These are phyloP conservation scores for Catocala nupta DNA, from an alignment of 2,888 invertebrate species.

Conservation along the genomic window DNA sequence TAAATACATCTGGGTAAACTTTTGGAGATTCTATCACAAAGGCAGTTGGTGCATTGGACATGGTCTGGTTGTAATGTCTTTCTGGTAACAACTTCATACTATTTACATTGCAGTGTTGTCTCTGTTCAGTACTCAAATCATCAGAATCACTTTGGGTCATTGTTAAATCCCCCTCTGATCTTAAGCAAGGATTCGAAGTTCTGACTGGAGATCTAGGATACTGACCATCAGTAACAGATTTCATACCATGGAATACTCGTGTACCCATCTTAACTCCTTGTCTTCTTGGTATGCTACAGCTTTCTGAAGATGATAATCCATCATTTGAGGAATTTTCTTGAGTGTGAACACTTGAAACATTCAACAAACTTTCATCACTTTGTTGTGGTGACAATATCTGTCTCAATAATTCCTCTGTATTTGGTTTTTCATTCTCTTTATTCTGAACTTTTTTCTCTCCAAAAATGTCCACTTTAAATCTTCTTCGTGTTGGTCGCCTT, in stretches of 20 bases:
- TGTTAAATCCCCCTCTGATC: constrained; percentile 75
- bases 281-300: constrained; percentile 85
- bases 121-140: constrained; percentile 78
- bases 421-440: constrained; percentile 91
- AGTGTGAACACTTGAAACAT: constrained; percentile 55
- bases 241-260: constrained; percentile 88
- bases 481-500: constrained; percentile 81
- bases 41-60: constrained; percentile 72
- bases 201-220: constrained; percentile 62
- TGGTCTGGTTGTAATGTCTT: constrained; percentile 75
- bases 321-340: constrained; percentile 80
- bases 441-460: constrained; percentile 87
- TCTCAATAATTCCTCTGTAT: constrained; percentile 76
- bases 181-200: constrained; percentile 62
- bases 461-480: constrained; percentile 83
- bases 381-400: constrained; percentile 74
- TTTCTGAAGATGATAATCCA: constrained; percentile 82
- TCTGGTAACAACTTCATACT: constrained; percentile 83
- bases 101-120: constrained; percentile 82
- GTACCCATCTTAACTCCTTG: constrained; percentile 92
- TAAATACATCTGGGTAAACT: constrained; percentile 80
- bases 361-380: constrained; percentile 65
- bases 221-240: constrained; percentile 64
- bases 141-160: constrained; percentile 83
- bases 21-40: constrained; percentile 86